These are phyloP conservation scores for Phenganax stokvisi DNA, from an alignment of 92 coral and sea anemone genomes.

Conservation along the genomic window DNA sequence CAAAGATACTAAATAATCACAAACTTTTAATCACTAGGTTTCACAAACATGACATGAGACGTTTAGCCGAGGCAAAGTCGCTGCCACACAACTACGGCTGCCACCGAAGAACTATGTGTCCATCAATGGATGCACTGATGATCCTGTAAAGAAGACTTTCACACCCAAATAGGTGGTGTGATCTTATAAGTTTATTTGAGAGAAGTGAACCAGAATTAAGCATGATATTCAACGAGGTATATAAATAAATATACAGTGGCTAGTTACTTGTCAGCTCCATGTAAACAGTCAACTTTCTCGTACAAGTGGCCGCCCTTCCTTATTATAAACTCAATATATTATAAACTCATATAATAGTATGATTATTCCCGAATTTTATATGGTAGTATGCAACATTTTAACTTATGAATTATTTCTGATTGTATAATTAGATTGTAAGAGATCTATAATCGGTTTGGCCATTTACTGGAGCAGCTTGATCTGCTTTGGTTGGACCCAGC, in stretches of 20 bases:
- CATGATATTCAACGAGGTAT: conserved; percentile 23
- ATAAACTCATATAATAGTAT: too few species aligned
- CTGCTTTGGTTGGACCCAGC: too few species aligned
- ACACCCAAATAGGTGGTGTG: conserved; percentile 51
- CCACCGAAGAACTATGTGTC: conserved; percentile 3
- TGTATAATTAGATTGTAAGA: too few species aligned
- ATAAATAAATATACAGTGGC: neutral
- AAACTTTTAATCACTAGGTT: neutral
- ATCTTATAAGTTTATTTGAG: conserved; percentile 42
- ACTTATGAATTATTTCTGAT: too few species aligned
- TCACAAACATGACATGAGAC: neutral
- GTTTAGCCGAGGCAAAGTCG: neutral
- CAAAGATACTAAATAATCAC: too few species aligned
- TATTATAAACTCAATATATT: too few species aligned
- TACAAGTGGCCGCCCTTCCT: too few species aligned
- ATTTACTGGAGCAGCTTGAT: too few species aligned
- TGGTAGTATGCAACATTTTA: too few species aligned
- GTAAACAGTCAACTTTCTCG: neutral
- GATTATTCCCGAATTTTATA: too few species aligned
- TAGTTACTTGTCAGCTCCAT: neutral
- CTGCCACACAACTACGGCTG: neutral
- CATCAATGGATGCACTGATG: conserved; percentile 47
- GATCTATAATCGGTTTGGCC: too few species aligned
- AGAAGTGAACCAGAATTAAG: conserved; percentile 41
- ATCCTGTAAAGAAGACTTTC: conserved; percentile 40